A percentile compares a stretch with the other conserved stretches of the same genome.
Evolutionary conservation across 1,140 invertebrate genomes (phyloP).

Genomic region (Nasonia giraulti): DNA sequence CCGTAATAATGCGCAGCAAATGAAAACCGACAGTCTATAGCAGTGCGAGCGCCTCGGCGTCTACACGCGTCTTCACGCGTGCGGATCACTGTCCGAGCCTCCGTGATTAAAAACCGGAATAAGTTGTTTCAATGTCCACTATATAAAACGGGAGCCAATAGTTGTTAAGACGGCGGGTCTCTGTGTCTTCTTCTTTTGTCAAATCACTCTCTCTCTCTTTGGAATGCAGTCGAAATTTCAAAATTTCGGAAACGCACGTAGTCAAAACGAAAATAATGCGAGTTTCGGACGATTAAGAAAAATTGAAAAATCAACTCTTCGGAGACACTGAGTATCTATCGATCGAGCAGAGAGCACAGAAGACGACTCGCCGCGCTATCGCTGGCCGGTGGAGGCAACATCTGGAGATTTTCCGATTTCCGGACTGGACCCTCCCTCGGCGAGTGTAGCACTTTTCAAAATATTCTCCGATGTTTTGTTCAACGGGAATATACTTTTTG

Average conservation of each 20-base stretch:
- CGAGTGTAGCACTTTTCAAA: slow-evolving; percentile 69
- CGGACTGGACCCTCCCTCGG: slow-evolving; percentile 42
- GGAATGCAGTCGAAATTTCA: no score
- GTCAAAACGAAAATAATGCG: no score
- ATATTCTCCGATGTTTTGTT: slow-evolving; percentile 70
- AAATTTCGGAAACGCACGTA: no score
- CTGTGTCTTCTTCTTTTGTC: neutral
- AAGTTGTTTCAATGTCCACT: slow-evolving; percentile 76
- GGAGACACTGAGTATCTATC: no score
- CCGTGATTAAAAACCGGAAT: slow-evolving; percentile 76
- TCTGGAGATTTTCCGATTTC: slow-evolving; percentile 49
- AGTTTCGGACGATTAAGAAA: no score
- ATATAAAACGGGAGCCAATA: slow-evolving; percentile 73
- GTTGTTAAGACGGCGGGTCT: slow-evolving; percentile 68
- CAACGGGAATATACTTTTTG: slow-evolving; percentile 69
- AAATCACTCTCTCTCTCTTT: no score
- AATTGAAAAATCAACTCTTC: no score
- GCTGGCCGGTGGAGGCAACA: slow-evolving; percentile 56
- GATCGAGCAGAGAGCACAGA: neutral
- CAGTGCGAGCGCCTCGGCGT: slow-evolving; percentile 74
- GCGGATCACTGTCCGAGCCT: slow-evolving; percentile 68
- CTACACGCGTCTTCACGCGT: slow-evolving; percentile 70
- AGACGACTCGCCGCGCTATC: slow-evolving; percentile 60
- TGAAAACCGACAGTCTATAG: slow-evolving; percentile 74
- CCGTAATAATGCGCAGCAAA: slow-evolving; percentile 74